Evolutionary conservation across 2,888 invertebrate genomes (phyloP).

Genomic region (Nemotelus pantherinus): DNA sequence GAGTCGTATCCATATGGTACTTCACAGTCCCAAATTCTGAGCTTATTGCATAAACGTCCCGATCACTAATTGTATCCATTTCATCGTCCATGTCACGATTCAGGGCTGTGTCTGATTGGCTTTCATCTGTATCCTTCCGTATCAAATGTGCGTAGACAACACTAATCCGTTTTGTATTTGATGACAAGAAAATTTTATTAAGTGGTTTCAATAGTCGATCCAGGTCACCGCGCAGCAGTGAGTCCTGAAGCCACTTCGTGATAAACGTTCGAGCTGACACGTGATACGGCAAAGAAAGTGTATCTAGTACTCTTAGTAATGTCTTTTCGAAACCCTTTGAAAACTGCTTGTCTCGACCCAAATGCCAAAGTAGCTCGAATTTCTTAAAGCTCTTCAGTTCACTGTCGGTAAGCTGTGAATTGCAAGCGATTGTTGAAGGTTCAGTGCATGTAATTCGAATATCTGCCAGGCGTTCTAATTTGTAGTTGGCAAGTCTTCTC

Average conservation of each 20-base stretch:
- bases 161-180: slow-evolving; percentile 82
- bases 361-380: slow-evolving; percentile 74
- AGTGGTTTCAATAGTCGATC: slow-evolving; percentile 81
- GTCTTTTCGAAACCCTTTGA: slow-evolving; percentile 68
- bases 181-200: slow-evolving; percentile 77
- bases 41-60: slow-evolving; percentile 83
- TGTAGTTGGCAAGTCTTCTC: slow-evolving; percentile 56
- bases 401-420: slow-evolving; percentile 60
- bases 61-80: slow-evolving; percentile 53
- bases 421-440: slow-evolving; percentile 52
- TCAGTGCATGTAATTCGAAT: slow-evolving; percentile 61
- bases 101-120: slow-evolving; percentile 59
- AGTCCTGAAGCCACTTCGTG: slow-evolving; percentile 79
- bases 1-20: slow-evolving; percentile 61
- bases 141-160: slow-evolving; percentile 77
- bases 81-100: slow-evolving; percentile 55
- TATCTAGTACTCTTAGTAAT: slow-evolving; percentile 72
- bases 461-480: slow-evolving; percentile 60
- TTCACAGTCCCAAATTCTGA: slow-evolving; percentile 82
- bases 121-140: slow-evolving; percentile 65
- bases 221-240: slow-evolving; percentile 79
- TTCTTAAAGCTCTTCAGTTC: slow-evolving; percentile 63
- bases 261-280: slow-evolving; percentile 68
- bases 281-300: slow-evolving; percentile 60
- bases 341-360: slow-evolving; percentile 72